Conservation (phyloP, 1,140 invertebrate genomes). For the Contarinia nasturtii region DNA sequence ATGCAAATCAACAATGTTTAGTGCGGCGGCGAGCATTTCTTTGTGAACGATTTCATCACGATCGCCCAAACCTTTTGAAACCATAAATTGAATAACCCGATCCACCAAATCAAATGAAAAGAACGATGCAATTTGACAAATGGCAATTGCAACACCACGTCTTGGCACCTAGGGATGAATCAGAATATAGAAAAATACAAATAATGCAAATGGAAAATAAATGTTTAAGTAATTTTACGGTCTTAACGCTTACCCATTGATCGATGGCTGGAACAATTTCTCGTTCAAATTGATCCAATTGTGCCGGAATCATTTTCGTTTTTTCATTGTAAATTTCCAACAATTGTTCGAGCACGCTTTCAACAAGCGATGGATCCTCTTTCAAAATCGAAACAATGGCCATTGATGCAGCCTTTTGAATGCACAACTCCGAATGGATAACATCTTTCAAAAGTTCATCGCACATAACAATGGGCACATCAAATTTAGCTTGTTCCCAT, state of each 20-base stretch:
- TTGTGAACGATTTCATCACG: conserved; percentile 60
- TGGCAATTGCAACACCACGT: conserved; percentile 66
- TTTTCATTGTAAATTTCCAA: conserved; percentile 61
- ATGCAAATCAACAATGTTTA: conserved; percentile 76
- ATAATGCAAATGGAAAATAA: not conserved
- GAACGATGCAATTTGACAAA: conserved; percentile 44
- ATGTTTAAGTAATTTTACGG: not conserved
- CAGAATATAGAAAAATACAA: conserved; percentile 56
- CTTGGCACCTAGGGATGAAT: too few species aligned
- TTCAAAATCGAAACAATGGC: conserved; percentile 51
- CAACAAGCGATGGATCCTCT: conserved; percentile 30
- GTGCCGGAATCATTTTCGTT: conserved; percentile 59
- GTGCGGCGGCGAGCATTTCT: conserved; percentile 85
- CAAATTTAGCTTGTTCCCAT: conserved; percentile 40
- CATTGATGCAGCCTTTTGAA: conserved; percentile 58
- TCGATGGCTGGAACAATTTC: conserved; percentile 69
- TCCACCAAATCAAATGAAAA: conserved; percentile 40
- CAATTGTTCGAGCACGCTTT: conserved; percentile 39
- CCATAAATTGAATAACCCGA: conserved; percentile 66
- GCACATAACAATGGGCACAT: conserved; percentile 33
- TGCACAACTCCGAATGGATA: conserved; percentile 53
- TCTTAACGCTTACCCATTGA: conserved; percentile 50
- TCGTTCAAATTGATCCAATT: conserved; percentile 80
- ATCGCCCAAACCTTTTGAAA: conserved; percentile 73
- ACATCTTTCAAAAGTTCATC: conserved; percentile 52